Conservation (phyloP, 2,888 invertebrate genomes). For the Sepiola atlantica region DNA sequence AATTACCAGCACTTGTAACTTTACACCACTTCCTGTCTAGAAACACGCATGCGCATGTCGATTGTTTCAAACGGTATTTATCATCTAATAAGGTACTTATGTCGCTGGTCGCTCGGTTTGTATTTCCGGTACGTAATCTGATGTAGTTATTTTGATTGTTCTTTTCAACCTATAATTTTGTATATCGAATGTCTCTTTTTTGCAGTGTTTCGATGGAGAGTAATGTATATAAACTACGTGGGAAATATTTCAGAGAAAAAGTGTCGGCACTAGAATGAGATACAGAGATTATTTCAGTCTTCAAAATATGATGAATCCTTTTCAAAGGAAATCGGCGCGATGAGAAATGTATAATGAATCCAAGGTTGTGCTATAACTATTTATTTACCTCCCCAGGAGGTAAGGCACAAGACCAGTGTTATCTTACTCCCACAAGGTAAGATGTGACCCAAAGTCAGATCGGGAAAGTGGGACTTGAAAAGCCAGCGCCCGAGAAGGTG, state of each 20-base stretch:
- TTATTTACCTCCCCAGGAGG: too few species aligned
- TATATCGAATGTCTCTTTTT: background rate
- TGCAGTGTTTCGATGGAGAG: background rate
- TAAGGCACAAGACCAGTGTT: too few species aligned
- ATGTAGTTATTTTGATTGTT: too few species aligned
- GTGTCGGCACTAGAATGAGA: background rate
- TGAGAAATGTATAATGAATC: too few species aligned
- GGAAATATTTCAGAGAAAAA: too few species aligned
- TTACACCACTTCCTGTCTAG: background rate
- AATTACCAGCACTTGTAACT: background rate
- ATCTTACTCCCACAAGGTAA: too few species aligned
- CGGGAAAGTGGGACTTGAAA: too few species aligned
- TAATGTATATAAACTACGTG: background rate
- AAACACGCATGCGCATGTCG: background rate
- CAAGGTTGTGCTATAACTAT: too few species aligned
- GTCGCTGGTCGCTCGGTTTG: background rate
- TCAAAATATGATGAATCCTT: too few species aligned
- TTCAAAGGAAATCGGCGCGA: too few species aligned
- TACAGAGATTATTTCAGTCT: background rate
- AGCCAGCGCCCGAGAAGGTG: too few species aligned
- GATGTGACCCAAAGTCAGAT: too few species aligned
- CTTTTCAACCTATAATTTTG: background rate
- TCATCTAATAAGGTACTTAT: background rate
- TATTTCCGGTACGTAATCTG: background rate
- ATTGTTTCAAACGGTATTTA: background rate